phyloP scores from a whole-genome alignment of 2,113 vertebrate species.

The Xyliphius kryptos region DNA sequence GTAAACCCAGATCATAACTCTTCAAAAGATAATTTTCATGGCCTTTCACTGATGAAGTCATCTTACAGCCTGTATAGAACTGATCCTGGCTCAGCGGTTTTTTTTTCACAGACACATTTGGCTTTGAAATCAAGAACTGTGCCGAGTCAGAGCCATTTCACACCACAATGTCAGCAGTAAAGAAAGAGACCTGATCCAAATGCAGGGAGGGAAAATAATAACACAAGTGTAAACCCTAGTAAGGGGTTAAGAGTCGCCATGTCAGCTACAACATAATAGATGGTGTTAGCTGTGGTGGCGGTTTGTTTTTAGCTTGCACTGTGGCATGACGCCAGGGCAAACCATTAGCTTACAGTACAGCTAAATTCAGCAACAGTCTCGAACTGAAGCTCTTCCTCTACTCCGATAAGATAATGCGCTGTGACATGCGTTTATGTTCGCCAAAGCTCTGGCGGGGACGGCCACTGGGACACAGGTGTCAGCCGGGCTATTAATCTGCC shows the following conservation, averaged over 20 bases:
- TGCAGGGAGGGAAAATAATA: constrained; percentile 11
- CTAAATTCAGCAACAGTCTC: constrained; percentile 21
- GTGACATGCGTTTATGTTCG: constrained; percentile 41
- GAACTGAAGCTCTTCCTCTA: constrained; percentile 17
- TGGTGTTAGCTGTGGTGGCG: constrained; percentile 43
- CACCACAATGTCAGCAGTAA: not conserved
- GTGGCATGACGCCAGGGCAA: constrained; percentile 40
- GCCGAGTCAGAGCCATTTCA: not conserved
- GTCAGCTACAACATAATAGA: constrained; percentile 46
- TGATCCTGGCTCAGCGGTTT: no score
- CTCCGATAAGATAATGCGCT: constrained; percentile 34
- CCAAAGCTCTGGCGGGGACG: constrained; percentile 45
- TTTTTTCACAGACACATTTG: no score
- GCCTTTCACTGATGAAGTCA: no score
- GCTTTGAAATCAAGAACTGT: not conserved
- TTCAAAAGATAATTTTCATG: no score
- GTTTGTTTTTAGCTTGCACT: constrained; percentile 50
- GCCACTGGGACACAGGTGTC: constrained; percentile 58
- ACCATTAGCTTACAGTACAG: constrained; percentile 26
- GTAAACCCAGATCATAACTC: no score
- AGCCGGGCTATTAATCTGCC: constrained; percentile 64
- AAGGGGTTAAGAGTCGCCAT: constrained; percentile 19
- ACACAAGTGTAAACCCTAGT: constrained; percentile 29
- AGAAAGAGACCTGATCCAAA: not conserved
- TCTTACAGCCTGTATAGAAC: no score